Conservation (phyloP, 1,140 invertebrate species). For the Bradynema listronoti region DNA sequence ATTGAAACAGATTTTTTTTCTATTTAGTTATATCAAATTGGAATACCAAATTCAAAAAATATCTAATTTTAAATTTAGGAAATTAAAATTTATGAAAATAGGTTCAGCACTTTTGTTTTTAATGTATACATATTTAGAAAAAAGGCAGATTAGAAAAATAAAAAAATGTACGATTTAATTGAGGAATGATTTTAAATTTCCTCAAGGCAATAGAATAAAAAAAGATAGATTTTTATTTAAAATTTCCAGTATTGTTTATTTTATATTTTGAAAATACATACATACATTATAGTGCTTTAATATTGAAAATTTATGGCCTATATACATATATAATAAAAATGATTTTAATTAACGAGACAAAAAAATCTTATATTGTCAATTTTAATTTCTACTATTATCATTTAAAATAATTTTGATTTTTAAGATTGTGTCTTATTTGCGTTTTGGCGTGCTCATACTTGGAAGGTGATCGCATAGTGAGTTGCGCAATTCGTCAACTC, state of each 20-base stretch:
- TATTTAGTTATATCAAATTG: slow-evolving; percentile 1
- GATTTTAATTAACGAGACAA: neutral
- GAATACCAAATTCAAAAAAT: too few species aligned
- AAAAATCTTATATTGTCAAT: neutral
- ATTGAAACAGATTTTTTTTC: neutral
- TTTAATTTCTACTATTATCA: too few species aligned
- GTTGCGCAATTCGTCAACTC: slow-evolving; percentile 59
- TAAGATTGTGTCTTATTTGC: slow-evolving; percentile 65
- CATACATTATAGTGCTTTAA: too few species aligned
- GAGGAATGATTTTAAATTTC: neutral
- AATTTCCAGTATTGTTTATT: too few species aligned
- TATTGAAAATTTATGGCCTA: too few species aligned
- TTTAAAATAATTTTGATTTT: too few species aligned
- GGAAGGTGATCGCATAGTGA: slow-evolving; percentile 69
- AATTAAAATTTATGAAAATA: neutral
- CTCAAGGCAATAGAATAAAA: neutral
- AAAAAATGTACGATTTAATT: too few species aligned
- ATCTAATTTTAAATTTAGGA: slow-evolving; percentile 1
- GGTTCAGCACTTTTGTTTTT: neutral
- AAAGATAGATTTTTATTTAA: neutral
- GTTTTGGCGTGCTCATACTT: slow-evolving; percentile 69
- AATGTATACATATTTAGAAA: neutral
- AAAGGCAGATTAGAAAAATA: too few species aligned
- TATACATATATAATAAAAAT: too few species aligned
- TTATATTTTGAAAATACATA: too few species aligned